Base-by-base conservation (phyloP, 2,888 invertebrate species). In the Leucozona laternaria region DNA sequence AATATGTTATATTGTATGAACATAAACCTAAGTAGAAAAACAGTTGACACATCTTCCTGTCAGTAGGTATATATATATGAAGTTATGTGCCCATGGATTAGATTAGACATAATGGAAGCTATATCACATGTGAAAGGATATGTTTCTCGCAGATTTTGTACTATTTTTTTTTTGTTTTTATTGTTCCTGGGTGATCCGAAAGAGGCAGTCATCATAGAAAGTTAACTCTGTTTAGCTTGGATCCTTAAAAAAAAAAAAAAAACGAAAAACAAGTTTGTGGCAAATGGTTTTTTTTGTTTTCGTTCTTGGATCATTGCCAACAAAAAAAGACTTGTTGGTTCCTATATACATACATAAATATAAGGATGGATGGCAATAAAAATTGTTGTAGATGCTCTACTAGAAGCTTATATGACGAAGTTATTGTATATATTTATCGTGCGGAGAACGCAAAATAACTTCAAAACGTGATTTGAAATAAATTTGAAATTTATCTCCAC, bases 61-160 rank as follows among this genome's bases (percentile, higher is more conserved):
- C 31, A 10, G 55, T 31, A 31, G 3, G 3, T 25, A 25, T 4
- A 2, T 25, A 25, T 2, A 20, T 68, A 55, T 43, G 66, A 43
- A 53, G 53, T 48, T 58, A 80, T 77, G 73, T 78, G 31, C 31
- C 55, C 72, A 68, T 80, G 72, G 80, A 64, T 78, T 64, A 78
- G 77, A 85, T 85, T 73, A 80, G 80, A 81, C 77, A 57, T 78
- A 80, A 85, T 85, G 73, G 68, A 43, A 58, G 79, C 53, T 75
- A 53, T 66, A 66, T 40, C 55, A 43, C 15, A 8, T 72, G 58
- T 58, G 57, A 79, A 79, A 75, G 83, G 72, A 79, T 78, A 70
- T 83, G 31, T 48, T 48, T 25, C 55, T 22, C 66, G 22, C 68
- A 68, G 58, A 31, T 20, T 58, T 68, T 48, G 4, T 55, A 62